Base-by-base conservation (phyloP, 2,888 invertebrate species). In the Noctua comes region DNA sequence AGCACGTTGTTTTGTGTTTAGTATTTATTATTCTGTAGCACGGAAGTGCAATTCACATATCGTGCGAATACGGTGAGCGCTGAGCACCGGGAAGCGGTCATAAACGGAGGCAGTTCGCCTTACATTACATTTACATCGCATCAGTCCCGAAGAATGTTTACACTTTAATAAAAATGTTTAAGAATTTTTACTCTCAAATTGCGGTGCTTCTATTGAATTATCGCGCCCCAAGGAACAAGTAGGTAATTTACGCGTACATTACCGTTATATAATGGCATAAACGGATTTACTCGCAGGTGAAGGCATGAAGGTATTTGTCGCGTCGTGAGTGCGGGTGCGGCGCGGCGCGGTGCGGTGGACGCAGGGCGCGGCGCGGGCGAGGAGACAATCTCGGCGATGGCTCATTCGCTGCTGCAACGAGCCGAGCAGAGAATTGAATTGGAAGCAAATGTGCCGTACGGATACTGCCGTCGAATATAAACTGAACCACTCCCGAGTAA, bases 381-480 rank as follows among this genome's bases (percentile, higher is more conserved):
- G 88, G 91, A 94, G 94, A 95, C 95, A 95, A 96, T 96, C 94
- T 94, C 93, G 88, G 90, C 93, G 93, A 96, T 95, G 95, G 95
- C 95, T 96, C 95, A 95, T 95, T 96, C 96, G 93, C 91, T 92
- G 93, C 94, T 95, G 95, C 95, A 94, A 94, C 94, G 95, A 96
- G 93, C 94, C 95, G 95, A 93, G 93, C 90, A 93, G 91, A 94
- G 95, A 95, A 96, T 96, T 95, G 95, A 96, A 96, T 96, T 96
- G 95, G 94, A 95, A 95, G 94, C 94, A 96, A 96, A 96, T 95
- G 95, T 95, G 93, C 95, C 96, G 94, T 94, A 93, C 93, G 92
- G 91, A 94, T 92, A 94, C 93, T 93, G 92, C 92, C 94, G 91
- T 91, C 94, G 95, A 94, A 95, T 95, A 95, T 95, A 95, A 95